Percentiles rank a stretch among this genome's conserved stretches.
Conservation (phyloP, 2,113 vertebrate species). For the Salvelinus fontinalis region DNA sequence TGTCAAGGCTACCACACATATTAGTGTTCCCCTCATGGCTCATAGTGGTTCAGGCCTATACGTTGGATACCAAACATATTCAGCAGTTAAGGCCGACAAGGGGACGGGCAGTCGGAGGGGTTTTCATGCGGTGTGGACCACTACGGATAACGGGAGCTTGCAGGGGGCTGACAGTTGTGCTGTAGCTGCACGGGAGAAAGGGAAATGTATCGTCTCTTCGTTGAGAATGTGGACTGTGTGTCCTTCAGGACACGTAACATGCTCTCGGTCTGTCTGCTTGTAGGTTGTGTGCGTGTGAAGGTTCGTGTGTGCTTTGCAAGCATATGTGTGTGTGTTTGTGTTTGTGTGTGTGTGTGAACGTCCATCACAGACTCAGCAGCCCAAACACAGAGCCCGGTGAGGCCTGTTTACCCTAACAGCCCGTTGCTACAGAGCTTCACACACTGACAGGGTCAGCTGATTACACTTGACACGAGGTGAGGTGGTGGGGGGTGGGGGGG, state of each 20-base stretch:
- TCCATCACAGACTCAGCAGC: constrained; percentile 54
- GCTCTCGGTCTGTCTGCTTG: not conserved
- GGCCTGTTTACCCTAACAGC: constrained; percentile 44
- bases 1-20: constrained; percentile 5
- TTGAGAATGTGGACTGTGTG: not conserved
- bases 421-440: constrained; percentile 21
- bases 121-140: not conserved
- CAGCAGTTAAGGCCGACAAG: constrained; percentile 52
- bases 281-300: constrained; percentile 1
- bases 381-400: constrained; percentile 35
- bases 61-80: constrained; percentile 61
- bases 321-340: constrained; percentile 11
- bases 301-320: constrained; percentile 1
- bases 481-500: constrained; percentile 18
- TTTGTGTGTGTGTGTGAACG: constrained; percentile 32
- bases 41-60: constrained; percentile 31
- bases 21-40: not conserved
- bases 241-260: not conserved
- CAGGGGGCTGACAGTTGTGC: not conserved
- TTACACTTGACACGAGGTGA: constrained; percentile 27
- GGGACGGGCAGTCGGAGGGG: constrained; percentile 33
- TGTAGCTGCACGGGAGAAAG: not conserved
- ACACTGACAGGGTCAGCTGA: constrained; percentile 36
- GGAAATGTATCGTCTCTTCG: not conserved
- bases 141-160: not conserved